Base-by-base conservation (phyloP, 2,113 vertebrate genomes). In the Ramphastos sulfuratus region DNA sequence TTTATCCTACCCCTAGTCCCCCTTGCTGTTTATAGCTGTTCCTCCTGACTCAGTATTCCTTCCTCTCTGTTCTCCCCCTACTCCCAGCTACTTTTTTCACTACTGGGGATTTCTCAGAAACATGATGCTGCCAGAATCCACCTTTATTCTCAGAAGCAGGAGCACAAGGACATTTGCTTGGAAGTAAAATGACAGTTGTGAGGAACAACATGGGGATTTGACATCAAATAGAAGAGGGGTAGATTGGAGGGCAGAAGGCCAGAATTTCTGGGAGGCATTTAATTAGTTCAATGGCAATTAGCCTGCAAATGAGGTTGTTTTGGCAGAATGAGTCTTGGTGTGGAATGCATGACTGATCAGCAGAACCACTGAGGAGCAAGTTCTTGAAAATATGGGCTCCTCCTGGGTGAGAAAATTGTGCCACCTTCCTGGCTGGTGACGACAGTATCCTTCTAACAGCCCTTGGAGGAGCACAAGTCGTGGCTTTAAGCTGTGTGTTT, bases 71-170 rank as follows among this genome's bases (percentile, higher is more conserved):
- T 69, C 23, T 48, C 2, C 20, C 17, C 15, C 50, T 52, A 23
- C 50, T 12, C 12, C 3, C 25, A 63, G 33, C 35, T 42, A 39
- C 72, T 20, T 54, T 85, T 85, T 85, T 59, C 59, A 48, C 61
- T 72, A 25, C 23, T 27, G 52, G 12, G 50, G n/a, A 58, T 79
- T 89, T 94, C 75, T 94, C 74, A 85, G 87, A 87, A 95, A 37
- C 6, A 1, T 35, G 30, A 15, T 0, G 0, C 61, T 87, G 64
- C 39, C 74, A 93, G 59, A 31, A 50, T 64, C 58, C 71, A 76
- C 37, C 55, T 63, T 80, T 82, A 20, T 77, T 95, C 65, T 70
- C 59, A 94, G 82, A 86, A 94, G 78, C 3, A 52, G 61, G 37
- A 85, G 46, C 67, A 85, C 31, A 77, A 80, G 56, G 59, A 72